Base-by-base conservation (phyloP, 2,888 invertebrate species). In the Hirtodrosophila alboralis region DNA sequence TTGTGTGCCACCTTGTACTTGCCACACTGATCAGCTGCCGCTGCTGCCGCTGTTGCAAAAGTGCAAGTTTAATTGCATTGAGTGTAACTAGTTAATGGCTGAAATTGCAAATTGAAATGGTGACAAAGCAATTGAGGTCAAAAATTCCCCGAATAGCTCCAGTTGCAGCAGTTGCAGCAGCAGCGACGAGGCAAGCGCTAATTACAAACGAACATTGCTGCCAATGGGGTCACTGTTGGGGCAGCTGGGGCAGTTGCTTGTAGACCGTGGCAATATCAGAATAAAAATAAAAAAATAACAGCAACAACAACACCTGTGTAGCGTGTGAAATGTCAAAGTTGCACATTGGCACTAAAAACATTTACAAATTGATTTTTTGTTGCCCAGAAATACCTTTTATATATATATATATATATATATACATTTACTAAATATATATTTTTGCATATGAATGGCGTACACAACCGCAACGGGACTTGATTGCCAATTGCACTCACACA, bases 91-190 rank as follows among this genome's bases (percentile, higher is more conserved):
- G 79, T 80, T 84, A 80, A 80, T 80, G 83, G 79, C 83, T 84
- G 65, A 73, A 83, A 83, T 85, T 85, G 81, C 86, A 83, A 83
- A 83, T 83, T 83, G 81, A 83, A 83, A 83, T 85, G 86, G 81
- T 86, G 81, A 83, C 86, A 83, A 85, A 85, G 84, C 84, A 85
- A 85, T 83, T 83, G 86, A 68, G 81, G 81, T 85, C 86, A 85
- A 75, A 67, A 75, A 70, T 67, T 80, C 84, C 79, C 85, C 72
- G 47, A 70, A 66, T 56, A 56, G 59, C 57, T 34, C 30, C 49
- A 62, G 37, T 21, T 48, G 13, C 10, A 63, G 38, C 30, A 45
- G 45, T 14, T n/a, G 41, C 48, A 56, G 44, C 59, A 49, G 12
- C 23, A 34, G 21, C 28, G 41, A 64, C 33, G n/a, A 51, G 54